A percentile compares a stretch with the other conserved stretches of the same genome.
phyloP scores from a whole-genome alignment of 2,888 invertebrate species.

The Flexamia atlantica region DNA sequence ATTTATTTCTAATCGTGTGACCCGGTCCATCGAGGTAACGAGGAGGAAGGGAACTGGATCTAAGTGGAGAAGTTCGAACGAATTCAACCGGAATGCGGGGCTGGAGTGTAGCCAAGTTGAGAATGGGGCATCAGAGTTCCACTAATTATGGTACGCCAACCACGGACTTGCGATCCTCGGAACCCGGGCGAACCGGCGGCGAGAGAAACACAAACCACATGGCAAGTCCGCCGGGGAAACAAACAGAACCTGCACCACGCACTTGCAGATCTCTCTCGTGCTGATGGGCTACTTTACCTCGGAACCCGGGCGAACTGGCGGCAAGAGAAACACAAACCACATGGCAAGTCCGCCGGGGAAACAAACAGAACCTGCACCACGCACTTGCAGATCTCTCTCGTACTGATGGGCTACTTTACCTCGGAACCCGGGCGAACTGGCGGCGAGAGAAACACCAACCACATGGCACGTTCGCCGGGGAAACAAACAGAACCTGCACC shows the following conservation, averaged over 20 bases:
- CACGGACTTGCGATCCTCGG: neutral
- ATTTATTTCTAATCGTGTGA: too few relatives aligned
- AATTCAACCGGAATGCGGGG: slow-evolving; percentile 14
- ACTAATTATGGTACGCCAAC: neutral
- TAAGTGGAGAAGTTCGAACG: slow-evolving; percentile 12
- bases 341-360: neutral
- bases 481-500: neutral
- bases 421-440: neutral
- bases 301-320: neutral
- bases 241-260: neutral
- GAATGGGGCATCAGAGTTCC: neutral
- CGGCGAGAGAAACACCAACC: neutral
- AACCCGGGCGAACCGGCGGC: neutral
- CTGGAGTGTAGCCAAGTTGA: neutral
- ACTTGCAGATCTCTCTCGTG: too few relatives aligned
- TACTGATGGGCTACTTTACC: too few relatives aligned
- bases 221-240: neutral
- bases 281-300: too few relatives aligned
- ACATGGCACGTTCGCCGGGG: neutral
- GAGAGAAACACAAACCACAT: neutral
- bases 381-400: neutral
- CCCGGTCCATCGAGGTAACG: neutral
- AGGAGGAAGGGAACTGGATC: slow-evolving; percentile 17
- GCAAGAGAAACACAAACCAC: neutral
- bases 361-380: neutral